Conservation (phyloP, 2,113 vertebrate species). For the Taurulus bubalis region DNA sequence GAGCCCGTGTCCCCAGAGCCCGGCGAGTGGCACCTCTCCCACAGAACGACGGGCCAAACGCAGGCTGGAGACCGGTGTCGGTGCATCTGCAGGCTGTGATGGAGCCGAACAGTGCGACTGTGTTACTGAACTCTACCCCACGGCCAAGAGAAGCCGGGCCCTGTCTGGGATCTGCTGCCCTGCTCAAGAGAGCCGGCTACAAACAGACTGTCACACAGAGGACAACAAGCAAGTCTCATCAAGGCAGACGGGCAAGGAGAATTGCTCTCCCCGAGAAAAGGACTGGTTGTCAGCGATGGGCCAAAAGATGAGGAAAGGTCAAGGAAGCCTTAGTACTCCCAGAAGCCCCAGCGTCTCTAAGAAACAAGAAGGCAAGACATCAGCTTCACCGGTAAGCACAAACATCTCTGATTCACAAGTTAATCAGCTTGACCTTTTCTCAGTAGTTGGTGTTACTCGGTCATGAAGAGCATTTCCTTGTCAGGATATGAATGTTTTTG, state of each 20-base stretch:
- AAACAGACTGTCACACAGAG: conserved; percentile 41
- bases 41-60: conserved; percentile 89
- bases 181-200: conserved; percentile 38
- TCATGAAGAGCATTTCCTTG: background rate
- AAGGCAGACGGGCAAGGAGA: conserved; percentile 88
- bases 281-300: conserved; percentile 93
- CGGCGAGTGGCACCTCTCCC: conserved; percentile 36
- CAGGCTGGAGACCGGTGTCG: conserved; percentile 86
- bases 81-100: conserved; percentile 74
- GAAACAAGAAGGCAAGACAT: conserved; percentile 80
- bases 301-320: conserved; percentile 84
- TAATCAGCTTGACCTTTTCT: background rate
- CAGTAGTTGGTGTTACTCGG: background rate
- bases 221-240: conserved; percentile 47
- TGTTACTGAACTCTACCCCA: conserved; percentile 84
- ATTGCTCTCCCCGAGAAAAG: conserved; percentile 83
- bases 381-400: conserved; percentile 76
- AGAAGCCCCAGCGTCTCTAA: conserved; percentile 77
- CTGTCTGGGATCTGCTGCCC: conserved; percentile 80
- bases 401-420: background rate
- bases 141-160: conserved; percentile 81
- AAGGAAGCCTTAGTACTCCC: conserved; percentile 57
- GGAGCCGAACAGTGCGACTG: conserved; percentile 81
- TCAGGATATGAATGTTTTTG: background rate
- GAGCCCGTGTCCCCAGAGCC: conserved; percentile 84